Evolutionary conservation across 2,797 vertebrate species (phyloP).

Genomic region (Schizopygopsis pylzovi): DNA sequence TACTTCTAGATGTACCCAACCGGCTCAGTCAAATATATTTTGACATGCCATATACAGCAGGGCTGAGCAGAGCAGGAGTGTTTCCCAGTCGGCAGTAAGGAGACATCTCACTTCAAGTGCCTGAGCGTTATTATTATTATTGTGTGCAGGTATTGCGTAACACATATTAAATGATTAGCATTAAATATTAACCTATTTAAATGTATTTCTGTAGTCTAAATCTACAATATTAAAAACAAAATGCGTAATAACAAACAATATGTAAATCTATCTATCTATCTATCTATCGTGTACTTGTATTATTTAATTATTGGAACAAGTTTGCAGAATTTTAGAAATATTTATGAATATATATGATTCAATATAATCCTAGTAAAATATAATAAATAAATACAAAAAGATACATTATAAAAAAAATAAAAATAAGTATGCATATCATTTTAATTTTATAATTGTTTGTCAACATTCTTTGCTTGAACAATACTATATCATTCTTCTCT

Average conservation of each 20-base stretch:
- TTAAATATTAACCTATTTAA: not conserved
- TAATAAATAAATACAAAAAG: not conserved
- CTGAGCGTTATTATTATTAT: slow-evolving; percentile 10
- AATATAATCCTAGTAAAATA: not conserved
- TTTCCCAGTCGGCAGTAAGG: slow-evolving; percentile 69
- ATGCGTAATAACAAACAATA: not conserved
- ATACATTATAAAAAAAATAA: not conserved
- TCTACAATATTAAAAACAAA: not conserved
- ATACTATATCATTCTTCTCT: not conserved
- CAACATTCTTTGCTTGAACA: not conserved
- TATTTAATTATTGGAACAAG: not conserved
- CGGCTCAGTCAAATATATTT: slow-evolving; percentile 78
- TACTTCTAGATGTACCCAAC: slow-evolving; percentile 74
- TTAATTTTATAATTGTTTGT: not conserved
- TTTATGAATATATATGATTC: not conserved
- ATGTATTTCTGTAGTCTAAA: not conserved
- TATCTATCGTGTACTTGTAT: slow-evolving; percentile 38
- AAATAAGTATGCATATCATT: not conserved
- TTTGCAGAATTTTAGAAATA: not conserved
- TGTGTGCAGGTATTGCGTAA: slow-evolving; percentile 29
- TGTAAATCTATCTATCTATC: not conserved
- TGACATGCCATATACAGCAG: slow-evolving; percentile 73
- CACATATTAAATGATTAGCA: no score
- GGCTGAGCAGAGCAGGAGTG: slow-evolving; percentile 60
- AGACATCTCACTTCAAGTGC: slow-evolving; percentile 67